phyloP scores from a whole-genome alignment of 1,140 invertebrate genomes.

The Panagrolaimus sp. region DNA sequence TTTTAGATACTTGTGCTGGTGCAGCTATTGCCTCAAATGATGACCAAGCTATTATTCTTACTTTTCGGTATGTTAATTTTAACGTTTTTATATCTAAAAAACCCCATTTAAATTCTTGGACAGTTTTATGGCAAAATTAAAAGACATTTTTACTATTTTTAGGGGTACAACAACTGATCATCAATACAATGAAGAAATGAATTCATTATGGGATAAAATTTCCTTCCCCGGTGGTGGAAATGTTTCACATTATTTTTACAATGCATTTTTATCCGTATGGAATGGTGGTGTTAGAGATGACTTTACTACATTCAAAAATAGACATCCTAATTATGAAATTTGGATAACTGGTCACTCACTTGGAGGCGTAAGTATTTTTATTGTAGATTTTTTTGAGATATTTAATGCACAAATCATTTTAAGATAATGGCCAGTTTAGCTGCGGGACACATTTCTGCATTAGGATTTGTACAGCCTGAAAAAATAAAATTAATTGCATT shows the following conservation, averaged over 20 bases:
- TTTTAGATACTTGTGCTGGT: neutral
- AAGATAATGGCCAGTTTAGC: neutral
- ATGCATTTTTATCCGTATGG: slow-evolving; percentile 24
- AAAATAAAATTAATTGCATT: neutral
- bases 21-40: neutral
- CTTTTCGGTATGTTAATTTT: slow-evolving; percentile 2
- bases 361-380: slow-evolving; percentile 8
- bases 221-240: slow-evolving; percentile 14
- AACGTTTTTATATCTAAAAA: too few species aligned
- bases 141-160: neutral
- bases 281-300: slow-evolving; percentile 33
- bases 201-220: slow-evolving; percentile 1
- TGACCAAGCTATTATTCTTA: slow-evolving; percentile 1
- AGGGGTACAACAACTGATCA: neutral
- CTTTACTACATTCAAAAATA: slow-evolving; percentile 21
- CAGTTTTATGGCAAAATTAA: too few species aligned
- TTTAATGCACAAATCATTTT: too few species aligned
- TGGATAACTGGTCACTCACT: slow-evolving; percentile 29
- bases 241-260: slow-evolving; percentile 13
- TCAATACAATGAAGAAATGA: neutral
- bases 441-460: neutral
- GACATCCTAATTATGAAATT: slow-evolving; percentile 26
- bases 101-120: too few species aligned
- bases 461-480: neutral
- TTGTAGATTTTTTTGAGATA: too few species aligned